phyloP scores from a whole-genome alignment of 2,888 invertebrate species.

The Amblyteles armatorius region DNA sequence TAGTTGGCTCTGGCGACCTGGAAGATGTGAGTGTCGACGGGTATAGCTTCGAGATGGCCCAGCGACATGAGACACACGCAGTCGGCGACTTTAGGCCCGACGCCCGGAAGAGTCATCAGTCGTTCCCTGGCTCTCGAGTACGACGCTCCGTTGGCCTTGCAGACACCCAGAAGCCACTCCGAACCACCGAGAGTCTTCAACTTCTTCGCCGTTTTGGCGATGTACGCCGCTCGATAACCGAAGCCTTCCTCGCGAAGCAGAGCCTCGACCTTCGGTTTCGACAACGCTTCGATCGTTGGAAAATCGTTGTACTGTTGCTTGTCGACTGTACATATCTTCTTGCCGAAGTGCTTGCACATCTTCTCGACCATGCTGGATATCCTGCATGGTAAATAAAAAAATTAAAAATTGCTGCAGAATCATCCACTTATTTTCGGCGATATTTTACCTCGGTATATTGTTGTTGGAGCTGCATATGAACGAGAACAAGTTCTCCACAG shows the following conservation, averaged over 20 bases:
- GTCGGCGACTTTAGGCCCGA: constrained; percentile 99
- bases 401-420: not conserved
- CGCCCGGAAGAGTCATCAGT: constrained; percentile 93
- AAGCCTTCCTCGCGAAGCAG: constrained; percentile 91
- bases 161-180: constrained; percentile 90
- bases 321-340: constrained; percentile 89
- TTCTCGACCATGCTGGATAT: constrained; percentile 97
- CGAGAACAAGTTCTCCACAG: constrained; percentile 96
- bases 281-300: constrained; percentile 88
- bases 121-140: constrained; percentile 91
- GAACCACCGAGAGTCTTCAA: constrained; percentile 90
- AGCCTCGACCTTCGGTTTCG: constrained; percentile 85
- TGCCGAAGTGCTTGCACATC: constrained; percentile 93
- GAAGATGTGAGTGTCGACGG: constrained; percentile 98
- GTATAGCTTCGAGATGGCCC: constrained; percentile 94
- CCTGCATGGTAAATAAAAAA: constrained; percentile 85
- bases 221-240: constrained; percentile 95
- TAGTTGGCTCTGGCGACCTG: constrained; percentile 94
- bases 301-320: constrained; percentile 91
- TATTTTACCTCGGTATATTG: constrained; percentile 92
- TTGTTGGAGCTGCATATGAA: constrained; percentile 99
- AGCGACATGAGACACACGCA: constrained; percentile 99
- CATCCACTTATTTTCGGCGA: not conserved
- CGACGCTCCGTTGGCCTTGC: constrained; percentile 85
- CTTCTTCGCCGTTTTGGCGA: constrained; percentile 90